Percentiles rank a stretch among this genome's conserved stretches.
These are phyloP conservation scores for Cordilura impudica DNA, from an alignment of 2,888 invertebrate genomes.

Conservation along the genomic window DNA sequence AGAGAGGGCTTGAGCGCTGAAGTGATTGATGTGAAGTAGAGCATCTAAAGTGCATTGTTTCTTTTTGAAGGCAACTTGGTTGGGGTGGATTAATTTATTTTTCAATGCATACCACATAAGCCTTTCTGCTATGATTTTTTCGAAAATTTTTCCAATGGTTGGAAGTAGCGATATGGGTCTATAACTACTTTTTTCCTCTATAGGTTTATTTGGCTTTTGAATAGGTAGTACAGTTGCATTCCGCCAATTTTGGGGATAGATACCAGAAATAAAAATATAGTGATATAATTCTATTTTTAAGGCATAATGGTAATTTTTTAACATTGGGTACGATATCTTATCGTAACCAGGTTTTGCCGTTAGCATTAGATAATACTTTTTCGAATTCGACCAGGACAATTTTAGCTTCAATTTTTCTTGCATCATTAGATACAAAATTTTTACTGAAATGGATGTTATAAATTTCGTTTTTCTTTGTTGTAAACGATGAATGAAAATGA, in stretches of 20 bases:
- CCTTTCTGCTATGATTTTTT: slow-evolving; percentile 16
- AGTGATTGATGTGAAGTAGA: too few relatives aligned
- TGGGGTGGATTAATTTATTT: neutral
- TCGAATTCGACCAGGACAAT: slow-evolving; percentile 1
- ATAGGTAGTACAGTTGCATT: neutral
- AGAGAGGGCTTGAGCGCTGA: too few relatives aligned
- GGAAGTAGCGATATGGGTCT: slow-evolving; percentile 14
- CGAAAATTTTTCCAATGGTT: slow-evolving; percentile 17
- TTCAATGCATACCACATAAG: neutral
- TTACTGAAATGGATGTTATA: neutral
- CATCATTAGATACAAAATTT: neutral
- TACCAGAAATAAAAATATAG: neutral
- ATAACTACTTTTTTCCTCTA: neutral
- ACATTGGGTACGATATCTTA: slow-evolving; percentile 17
- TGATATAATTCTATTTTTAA: neutral
- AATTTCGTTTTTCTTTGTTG: neutral
- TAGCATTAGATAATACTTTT: neutral
- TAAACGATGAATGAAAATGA: neutral
- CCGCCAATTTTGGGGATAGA: slow-evolving; percentile 12
- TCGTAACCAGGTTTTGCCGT: slow-evolving; percentile 29
- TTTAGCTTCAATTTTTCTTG: neutral
- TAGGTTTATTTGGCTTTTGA: slow-evolving; percentile 21
- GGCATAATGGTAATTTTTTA: neutral
- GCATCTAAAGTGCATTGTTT: too few relatives aligned
- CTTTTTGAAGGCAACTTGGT: too few relatives aligned